Percentiles rank a stretch among this genome's conserved stretches.
Conservation (phyloP, 2,888 invertebrate species). For the Harpagoxenus sublaevis region DNA sequence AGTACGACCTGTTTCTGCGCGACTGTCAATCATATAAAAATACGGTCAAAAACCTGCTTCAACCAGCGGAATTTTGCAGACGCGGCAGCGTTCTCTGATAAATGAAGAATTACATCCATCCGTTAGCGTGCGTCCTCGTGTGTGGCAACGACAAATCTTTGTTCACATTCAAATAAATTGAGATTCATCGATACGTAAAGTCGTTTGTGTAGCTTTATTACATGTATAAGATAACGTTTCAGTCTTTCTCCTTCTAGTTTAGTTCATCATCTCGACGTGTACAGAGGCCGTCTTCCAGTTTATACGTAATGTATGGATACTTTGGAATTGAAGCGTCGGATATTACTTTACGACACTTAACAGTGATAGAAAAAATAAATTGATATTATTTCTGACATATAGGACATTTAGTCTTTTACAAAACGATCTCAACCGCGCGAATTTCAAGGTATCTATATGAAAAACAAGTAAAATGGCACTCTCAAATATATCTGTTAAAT, state of each 20-base stretch:
- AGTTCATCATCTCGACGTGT: background rate
- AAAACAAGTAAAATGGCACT: background rate
- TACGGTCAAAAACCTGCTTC: background rate
- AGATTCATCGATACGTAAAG: slow-evolving; percentile 22
- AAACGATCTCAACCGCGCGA: background rate
- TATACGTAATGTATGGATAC: slow-evolving; percentile 16
- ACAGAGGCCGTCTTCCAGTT: slow-evolving; percentile 30
- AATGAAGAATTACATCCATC: slow-evolving; percentile 31
- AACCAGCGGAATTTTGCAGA: background rate
- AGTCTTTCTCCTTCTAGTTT: background rate
- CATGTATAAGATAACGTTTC: slow-evolving; percentile 8
- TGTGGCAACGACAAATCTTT: slow-evolving; percentile 29
- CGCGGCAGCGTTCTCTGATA: background rate
- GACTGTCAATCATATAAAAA: slow-evolving; percentile 10
- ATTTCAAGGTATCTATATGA: slow-evolving; percentile 17
- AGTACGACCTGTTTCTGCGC: background rate
- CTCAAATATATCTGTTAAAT: slow-evolving; percentile 31
- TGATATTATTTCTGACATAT: background rate
- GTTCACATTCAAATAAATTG: slow-evolving; percentile 44
- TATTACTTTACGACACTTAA: background rate
- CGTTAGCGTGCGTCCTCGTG: slow-evolving; percentile 11
- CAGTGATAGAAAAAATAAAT: slow-evolving; percentile 16
- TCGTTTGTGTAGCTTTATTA: slow-evolving; percentile 33
- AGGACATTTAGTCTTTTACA: background rate
- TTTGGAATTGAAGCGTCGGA: slow-evolving; percentile 7